Base-by-base conservation (phyloP, 2,113 vertebrate genomes). In the Probosciger aterrimus region DNA sequence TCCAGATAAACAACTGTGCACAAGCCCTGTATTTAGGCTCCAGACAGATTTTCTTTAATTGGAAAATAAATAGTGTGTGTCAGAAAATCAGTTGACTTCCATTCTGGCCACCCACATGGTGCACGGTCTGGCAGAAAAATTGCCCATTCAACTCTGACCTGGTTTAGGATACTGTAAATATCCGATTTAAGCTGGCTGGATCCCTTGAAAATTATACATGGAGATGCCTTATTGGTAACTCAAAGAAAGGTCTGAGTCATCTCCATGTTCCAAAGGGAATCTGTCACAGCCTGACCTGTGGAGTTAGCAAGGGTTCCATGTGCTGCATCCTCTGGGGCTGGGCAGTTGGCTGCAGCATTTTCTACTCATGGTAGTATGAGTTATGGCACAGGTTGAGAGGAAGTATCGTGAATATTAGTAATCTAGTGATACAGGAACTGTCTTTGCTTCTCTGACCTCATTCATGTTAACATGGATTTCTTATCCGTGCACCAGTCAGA, bases 41-140 rank as follows among this genome's bases (percentile, higher is more conserved):
- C 95, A 92, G 82, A 78, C 91, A 65, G 4, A 84, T 87, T 88
- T 88, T 87, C 87, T 96, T 89, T 93, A 94, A 95, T 92, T 95
- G 86, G 90, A 96, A 96, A 89, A 95, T 95, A 96, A 96, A 96
- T 85, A 93, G 57, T 67, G 49, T 94, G 91, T 94, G 93, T 83
- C 93, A 97, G 77, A 74, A 93, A 92, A 94, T 92, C 7, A 93
- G 92, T 44, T 90, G 94, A 79, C 73, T 92, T 87, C 7, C 44
- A 15, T 70, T 73, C 37, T 73, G 95, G 74, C 95, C 93, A 97
- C 97, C 95, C 96, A 94, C 89, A 16, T 64, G 92, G 88, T 67
- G 78, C 69, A 71, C 50, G 39, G 68, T 55, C 90, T 95, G 84
- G 81, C 91, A 86, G 81, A 28, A 86, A 57, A 92, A 88, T 44